These are phyloP conservation scores for Charaxes varanes DNA, from an alignment of 1,140 invertebrate genomes.

Conservation along the genomic window DNA sequence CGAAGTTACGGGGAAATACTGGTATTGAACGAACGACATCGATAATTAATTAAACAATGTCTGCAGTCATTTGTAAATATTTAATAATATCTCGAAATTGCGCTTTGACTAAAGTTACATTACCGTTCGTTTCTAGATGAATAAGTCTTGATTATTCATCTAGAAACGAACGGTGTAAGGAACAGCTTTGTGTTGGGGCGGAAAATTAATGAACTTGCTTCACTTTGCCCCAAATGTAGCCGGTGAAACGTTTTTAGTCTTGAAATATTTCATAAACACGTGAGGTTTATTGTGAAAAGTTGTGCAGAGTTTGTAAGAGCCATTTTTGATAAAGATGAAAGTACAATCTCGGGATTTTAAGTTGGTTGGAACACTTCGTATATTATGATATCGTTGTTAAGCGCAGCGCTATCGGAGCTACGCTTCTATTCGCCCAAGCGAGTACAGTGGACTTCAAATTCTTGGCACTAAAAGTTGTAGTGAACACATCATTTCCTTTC, in stretches of 20 bases:
- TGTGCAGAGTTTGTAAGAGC: conserved; percentile 7
- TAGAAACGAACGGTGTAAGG: conserved; percentile 17
- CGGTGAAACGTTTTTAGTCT: conserved; percentile 10
- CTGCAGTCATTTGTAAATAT: conserved; percentile 6
- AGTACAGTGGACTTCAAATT: too few relatives aligned
- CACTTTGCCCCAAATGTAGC: conserved; percentile 16
- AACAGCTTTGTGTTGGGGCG: conserved; percentile 20
- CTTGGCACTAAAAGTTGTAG: too few relatives aligned
- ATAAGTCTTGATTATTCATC: conserved; percentile 23
- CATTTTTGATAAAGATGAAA: conserved; percentile 10
- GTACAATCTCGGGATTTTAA: conserved; percentile 9
- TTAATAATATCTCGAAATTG: conserved; percentile 15
- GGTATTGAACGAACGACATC: too few relatives aligned
- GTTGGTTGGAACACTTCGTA: conserved; percentile 45
- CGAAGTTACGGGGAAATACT: too few relatives aligned
- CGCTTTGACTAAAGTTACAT: conserved; percentile 20
- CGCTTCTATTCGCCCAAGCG: conserved; percentile 61
- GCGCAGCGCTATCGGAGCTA: conserved; percentile 48
- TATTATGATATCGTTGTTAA: conserved; percentile 62
- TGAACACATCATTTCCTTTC: too few relatives aligned
- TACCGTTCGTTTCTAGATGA: too few relatives aligned
- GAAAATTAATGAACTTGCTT: conserved; percentile 25
- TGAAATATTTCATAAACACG: conserved; percentile 18
- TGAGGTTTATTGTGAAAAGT: conserved; percentile 16
- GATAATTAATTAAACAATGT: too few relatives aligned